Conservation (phyloP, 2,113 vertebrate genomes). For the Pristiophorus japonicus region DNA sequence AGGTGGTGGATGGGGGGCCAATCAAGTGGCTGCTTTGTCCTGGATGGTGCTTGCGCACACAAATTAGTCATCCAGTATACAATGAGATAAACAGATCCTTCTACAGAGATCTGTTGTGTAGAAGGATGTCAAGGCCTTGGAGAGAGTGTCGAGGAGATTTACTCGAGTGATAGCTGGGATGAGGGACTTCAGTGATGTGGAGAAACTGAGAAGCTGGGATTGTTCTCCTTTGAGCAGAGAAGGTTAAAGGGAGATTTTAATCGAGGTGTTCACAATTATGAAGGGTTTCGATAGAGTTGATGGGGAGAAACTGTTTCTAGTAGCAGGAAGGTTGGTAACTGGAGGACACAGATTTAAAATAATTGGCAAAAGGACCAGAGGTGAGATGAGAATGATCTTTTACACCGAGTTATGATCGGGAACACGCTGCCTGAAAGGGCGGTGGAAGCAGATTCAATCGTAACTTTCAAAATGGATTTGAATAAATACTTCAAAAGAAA, state of each 20-base stretch:
- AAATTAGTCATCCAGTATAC: neutral
- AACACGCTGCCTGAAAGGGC: neutral
- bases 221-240: neutral
- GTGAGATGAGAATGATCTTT: neutral
- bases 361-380: neutral
- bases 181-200: no score
- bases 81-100: no score
- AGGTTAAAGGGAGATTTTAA: neutral
- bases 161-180: no score
- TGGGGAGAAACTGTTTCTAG: neutral
- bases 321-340: no score
- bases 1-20: no score
- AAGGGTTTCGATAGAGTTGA: neutral
- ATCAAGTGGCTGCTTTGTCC: neutral
- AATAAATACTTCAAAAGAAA: neutral
- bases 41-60: no score
- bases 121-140: no score
- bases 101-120: no score
- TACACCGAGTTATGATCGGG: neutral
- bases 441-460: neutral
- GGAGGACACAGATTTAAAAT: no score
- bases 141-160: no score
- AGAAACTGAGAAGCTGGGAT: neutral
- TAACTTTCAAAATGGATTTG: neutral
- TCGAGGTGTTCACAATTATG: neutral